Evolutionary conservation across 1,140 invertebrate species (phyloP).

Genomic region (Drosophila lacertosa): DNA sequence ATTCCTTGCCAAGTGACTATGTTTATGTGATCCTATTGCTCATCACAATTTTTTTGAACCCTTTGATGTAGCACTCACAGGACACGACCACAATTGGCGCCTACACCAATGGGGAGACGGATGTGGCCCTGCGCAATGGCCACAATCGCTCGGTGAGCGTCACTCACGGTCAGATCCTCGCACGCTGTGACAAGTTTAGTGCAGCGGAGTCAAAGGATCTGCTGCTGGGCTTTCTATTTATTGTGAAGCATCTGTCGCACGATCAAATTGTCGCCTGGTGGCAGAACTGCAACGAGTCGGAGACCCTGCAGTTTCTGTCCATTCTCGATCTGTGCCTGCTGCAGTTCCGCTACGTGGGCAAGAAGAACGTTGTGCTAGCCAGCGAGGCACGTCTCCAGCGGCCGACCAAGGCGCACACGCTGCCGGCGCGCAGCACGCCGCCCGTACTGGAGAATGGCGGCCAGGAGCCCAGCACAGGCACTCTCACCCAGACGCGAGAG

Average conservation of each 20-base stretch:
- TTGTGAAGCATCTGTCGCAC: conserved; percentile 94
- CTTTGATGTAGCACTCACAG: conserved; percentile 84
- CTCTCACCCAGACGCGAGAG: conserved; percentile 86
- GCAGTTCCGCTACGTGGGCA: conserved; percentile 95
- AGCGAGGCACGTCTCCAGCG: conserved; percentile 71
- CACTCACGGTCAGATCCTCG: conserved; percentile 85
- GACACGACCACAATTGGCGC: conserved; percentile 87
- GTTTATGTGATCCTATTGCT: background rate
- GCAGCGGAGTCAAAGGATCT: conserved; percentile 89
- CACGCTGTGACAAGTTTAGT: conserved; percentile 90
- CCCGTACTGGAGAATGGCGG: conserved; percentile 86
- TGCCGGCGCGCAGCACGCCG: conserved; percentile 55
- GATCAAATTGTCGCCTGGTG: conserved; percentile 96
- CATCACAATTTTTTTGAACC: background rate
- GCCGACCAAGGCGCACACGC: conserved; percentile 53
- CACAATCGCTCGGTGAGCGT: conserved; percentile 86
- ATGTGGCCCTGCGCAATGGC: conserved; percentile 74
- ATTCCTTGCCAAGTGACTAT: no score
- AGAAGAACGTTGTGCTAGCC: conserved; percentile 88
- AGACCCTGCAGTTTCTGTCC: conserved; percentile 77
- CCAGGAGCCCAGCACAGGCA: conserved; percentile 86
- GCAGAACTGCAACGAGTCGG: conserved; percentile 88
- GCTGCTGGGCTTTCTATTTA: conserved; percentile 94
- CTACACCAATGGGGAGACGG: conserved; percentile 70
- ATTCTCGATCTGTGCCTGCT: conserved; percentile 87